Percentiles rank a stretch among this genome's conserved stretches.
Conservation (phyloP, 2,113 vertebrate species). For the Ifrita kowaldi region DNA sequence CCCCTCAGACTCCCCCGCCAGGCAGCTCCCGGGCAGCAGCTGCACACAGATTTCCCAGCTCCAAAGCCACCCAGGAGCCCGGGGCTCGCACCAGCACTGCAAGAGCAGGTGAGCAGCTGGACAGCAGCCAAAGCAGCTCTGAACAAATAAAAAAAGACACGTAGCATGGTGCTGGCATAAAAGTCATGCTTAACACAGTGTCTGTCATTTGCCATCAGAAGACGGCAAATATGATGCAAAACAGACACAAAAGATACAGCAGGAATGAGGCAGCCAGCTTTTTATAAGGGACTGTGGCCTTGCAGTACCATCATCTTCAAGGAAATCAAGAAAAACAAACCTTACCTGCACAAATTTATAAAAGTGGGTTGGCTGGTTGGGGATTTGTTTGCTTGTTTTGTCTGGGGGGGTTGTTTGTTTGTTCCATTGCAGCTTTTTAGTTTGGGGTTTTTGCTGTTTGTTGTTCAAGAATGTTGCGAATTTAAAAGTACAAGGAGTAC, state of each 20-base stretch:
- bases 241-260: background rate
- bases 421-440: background rate
- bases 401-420: background rate
- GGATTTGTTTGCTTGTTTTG: background rate
- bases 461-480: background rate
- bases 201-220: background rate
- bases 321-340: background rate
- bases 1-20: fast-evolving
- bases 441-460: background rate
- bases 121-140: background rate
- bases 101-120: background rate
- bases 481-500: background rate
- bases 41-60: background rate
- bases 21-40: background rate
- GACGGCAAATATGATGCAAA: background rate
- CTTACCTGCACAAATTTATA: background rate
- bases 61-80: background rate
- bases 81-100: fast-evolving
- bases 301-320: background rate
- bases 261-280: background rate
- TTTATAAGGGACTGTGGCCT: background rate
- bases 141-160: background rate
- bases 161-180: background rate
- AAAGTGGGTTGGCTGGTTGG: background rate
- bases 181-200: background rate